Evolutionary conservation across 2,113 vertebrate genomes (phyloP).

Genomic region (Martes martes): DNA sequence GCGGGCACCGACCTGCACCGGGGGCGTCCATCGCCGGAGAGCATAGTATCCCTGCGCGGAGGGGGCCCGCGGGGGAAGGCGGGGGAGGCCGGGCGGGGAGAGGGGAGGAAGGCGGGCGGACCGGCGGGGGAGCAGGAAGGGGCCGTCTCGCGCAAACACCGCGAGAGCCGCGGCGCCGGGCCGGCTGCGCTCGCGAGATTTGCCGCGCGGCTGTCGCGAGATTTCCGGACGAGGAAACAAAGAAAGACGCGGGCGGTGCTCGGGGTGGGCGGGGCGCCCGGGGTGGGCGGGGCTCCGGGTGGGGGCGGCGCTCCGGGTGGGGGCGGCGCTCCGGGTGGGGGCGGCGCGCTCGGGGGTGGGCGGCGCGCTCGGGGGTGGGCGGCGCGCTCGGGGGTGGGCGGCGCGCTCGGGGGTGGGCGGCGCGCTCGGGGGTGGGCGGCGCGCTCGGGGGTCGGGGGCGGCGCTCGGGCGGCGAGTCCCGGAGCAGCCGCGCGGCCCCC

Average conservation of each 20-base stretch:
- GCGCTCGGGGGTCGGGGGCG: too few species aligned
- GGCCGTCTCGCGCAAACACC: slow-evolving; percentile 52
- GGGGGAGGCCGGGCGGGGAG: not conserved
- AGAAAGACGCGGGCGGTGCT: not conserved
- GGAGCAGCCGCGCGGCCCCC: accelerated
- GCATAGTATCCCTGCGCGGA: slow-evolving; percentile 73
- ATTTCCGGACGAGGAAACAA: slow-evolving; percentile 17
- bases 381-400: too few species aligned
- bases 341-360: too few species aligned
- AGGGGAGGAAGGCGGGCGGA: not conserved
- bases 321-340: too few species aligned
- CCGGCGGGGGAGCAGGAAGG: not conserved
- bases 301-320: too few species aligned
- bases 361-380: too few species aligned
- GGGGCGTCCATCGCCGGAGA: slow-evolving; percentile 78
- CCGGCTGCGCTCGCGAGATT: slow-evolving; percentile 39
- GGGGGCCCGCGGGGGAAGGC: not conserved
- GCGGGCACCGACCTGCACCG: slow-evolving; percentile 75
- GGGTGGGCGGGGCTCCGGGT: too few species aligned
- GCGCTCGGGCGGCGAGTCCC: too few species aligned
- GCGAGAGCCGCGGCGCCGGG: slow-evolving; percentile 52
- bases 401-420: too few species aligned
- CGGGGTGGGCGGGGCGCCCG: too few species aligned
- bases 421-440: too few species aligned
- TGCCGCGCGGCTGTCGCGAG: slow-evolving; percentile 63